A percentile compares a stretch with the other conserved stretches of the same genome.
Conservation (phyloP, 2,888 invertebrate genomes). For the Eupithecia subfuscata region DNA sequence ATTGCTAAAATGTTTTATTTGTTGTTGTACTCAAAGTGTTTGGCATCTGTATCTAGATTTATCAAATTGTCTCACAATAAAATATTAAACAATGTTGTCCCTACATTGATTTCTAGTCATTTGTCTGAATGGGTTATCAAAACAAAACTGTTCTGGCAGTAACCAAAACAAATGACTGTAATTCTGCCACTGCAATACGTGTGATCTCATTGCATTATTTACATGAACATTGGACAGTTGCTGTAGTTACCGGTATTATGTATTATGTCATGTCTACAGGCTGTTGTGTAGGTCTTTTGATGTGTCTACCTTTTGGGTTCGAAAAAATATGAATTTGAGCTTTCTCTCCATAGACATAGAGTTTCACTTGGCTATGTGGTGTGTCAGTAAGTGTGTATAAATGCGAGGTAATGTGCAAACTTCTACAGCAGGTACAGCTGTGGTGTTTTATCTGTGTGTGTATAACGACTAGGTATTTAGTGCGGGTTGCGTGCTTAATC, state of each 20-base stretch:
- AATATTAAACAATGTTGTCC: not conserved
- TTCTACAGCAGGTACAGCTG: slow-evolving; percentile 2
- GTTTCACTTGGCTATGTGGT: not conserved
- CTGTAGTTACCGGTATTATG: not conserved
- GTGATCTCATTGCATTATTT: slow-evolving; percentile 59
- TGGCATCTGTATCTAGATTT: not conserved
- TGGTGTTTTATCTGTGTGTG: slow-evolving; percentile 4
- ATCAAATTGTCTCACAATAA: not conserved
- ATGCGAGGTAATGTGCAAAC: slow-evolving; percentile 1
- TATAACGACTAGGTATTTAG: slow-evolving; percentile 36
- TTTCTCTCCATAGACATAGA: not conserved
- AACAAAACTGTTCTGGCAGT: not conserved
- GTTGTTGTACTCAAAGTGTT: not conserved
- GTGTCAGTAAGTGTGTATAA: not conserved
- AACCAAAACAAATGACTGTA: slow-evolving; percentile 12
- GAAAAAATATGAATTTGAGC: not conserved
- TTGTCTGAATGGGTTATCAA: not conserved
- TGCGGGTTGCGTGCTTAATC: slow-evolving; percentile 74
- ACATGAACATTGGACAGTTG: not conserved
- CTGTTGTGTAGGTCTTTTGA: not conserved
- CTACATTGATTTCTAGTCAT: not conserved
- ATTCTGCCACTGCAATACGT: slow-evolving; percentile 47
- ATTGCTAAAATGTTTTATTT: not conserved
- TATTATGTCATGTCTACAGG: not conserved
- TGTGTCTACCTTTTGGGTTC: not conserved